Evolutionary conservation across 1,140 invertebrate species (phyloP).

Genomic region (Parasteatoda tepidariorum): DNA sequence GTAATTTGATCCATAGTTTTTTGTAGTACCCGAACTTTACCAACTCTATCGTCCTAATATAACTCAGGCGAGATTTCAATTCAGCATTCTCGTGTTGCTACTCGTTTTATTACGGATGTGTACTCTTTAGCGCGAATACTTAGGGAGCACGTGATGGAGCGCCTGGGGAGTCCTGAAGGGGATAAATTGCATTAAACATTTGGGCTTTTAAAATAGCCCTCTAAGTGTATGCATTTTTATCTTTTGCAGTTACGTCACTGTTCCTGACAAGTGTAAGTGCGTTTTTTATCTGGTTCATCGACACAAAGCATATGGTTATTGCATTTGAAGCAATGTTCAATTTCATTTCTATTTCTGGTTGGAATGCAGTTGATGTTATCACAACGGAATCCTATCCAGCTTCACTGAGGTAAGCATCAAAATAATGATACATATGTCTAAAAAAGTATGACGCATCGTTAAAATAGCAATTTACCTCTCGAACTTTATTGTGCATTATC

Average conservation of each 20-base stretch:
- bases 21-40: no score
- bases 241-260: conserved; percentile 69
- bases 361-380: conserved; percentile 71
- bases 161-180: no score
- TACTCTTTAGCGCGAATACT: no score
- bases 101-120: no score
- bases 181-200: no score
- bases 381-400: conserved; percentile 72
- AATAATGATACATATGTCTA: background rate
- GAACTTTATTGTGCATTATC: no score
- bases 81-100: no score
- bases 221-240: conserved; percentile 10
- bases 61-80: no score
- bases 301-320: conserved; percentile 65
- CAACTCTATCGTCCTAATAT: no score
- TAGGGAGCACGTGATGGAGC: no score
- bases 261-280: conserved; percentile 69
- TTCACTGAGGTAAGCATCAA: conserved; percentile 68
- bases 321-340: conserved; percentile 70
- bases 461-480: background rate
- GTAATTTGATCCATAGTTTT: no score
- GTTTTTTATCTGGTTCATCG: conserved; percentile 71
- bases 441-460: background rate
- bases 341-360: conserved; percentile 70
- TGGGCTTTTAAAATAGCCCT: no score